Evolutionary conservation across 1,140 invertebrate genomes (phyloP), one percentile per base, ranked within the genome.

Genomic region (Euwallacea similis): DNA sequence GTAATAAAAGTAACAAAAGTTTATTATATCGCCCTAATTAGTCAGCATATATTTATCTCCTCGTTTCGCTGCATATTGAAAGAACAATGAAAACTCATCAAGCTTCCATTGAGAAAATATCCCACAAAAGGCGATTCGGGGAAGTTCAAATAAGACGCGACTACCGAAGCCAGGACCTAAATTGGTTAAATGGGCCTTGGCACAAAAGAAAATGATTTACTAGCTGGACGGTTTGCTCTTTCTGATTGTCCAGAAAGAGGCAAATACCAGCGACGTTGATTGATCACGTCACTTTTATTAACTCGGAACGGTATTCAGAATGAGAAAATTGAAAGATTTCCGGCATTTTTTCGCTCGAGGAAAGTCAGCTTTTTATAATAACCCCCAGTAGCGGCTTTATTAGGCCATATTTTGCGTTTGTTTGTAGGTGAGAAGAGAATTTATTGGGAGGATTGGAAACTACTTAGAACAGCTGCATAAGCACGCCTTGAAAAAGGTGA

Each of bases 401-500:
- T 53, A 33, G 21, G 21, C 21, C 21, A 33, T 4, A 33, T 33
- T 33, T 33, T 33, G 21, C 42, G 42, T 11, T 54, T 62, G 8
- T 71, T 82, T 81, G 15, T 78, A 90, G 89, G 89, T 87, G 83
- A 83, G 85, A 16, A 85, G 86, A 66, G 78, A 81, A 13, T 91
- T 87, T 75, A 79, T 84, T 33, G 83, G 86, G 7, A 86, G 89
- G 72, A 76, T 93, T 43, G 71, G 73, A 63, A 71, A 56, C 44
- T 71, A 76, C 55, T 69, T 77, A 56, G 56, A 69, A 42, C 59
- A 75, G 2, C 61, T 78, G n/a, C 66, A 74, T 55, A 43, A 83
- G 85, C 21, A 85, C 84, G 13, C 90, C 90, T 77, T 76, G 88
- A 69, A 87, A 88, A 62, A 89, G 62, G 84, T 89, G 41, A 84